These are phyloP conservation scores for Lacanobia wlatinum DNA, from an alignment of 2,888 invertebrate genomes.

Conservation along the genomic window DNA sequence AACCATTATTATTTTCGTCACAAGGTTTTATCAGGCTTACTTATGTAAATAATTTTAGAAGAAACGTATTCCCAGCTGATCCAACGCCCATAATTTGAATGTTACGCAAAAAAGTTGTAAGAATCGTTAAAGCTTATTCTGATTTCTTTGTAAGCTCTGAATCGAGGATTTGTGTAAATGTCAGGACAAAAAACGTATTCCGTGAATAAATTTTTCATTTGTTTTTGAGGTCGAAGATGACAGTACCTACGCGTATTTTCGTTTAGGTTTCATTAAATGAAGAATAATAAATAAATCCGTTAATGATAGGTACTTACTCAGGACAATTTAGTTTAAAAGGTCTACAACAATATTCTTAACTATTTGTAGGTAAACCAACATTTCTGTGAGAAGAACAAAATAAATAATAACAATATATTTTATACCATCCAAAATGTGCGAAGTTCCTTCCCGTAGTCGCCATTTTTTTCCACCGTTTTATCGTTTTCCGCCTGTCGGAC, in stretches of 20 bases:
- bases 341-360: neutral
- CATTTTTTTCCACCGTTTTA: conserved; percentile 72
- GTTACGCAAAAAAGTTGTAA: conserved; percentile 63
- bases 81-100: conserved; percentile 64
- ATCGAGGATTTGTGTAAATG: conserved; percentile 30
- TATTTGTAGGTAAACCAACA: neutral
- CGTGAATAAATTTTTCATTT: conserved; percentile 16
- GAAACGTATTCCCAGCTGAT: conserved; percentile 65
- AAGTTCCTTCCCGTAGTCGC: conserved; percentile 42
- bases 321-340: too few relatives aligned
- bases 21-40: conserved; percentile 55
- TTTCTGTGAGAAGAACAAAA: neutral
- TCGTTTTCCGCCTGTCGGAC: conserved; percentile 71
- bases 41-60: conserved; percentile 67
- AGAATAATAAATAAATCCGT: neutral
- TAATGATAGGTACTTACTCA: neutral
- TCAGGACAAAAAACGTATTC: conserved; percentile 40
- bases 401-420: conserved; percentile 17
- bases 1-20: conserved; percentile 50
- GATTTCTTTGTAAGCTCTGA: conserved; percentile 53
- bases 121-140: conserved; percentile 52
- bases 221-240: neutral
- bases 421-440: conserved; percentile 22
- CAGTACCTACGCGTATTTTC: neutral
- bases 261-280: neutral